These are phyloP conservation scores for Stylophora pistillata DNA, from an alignment of 64 coral and sea anemone genomes.

Conservation along the genomic window DNA sequence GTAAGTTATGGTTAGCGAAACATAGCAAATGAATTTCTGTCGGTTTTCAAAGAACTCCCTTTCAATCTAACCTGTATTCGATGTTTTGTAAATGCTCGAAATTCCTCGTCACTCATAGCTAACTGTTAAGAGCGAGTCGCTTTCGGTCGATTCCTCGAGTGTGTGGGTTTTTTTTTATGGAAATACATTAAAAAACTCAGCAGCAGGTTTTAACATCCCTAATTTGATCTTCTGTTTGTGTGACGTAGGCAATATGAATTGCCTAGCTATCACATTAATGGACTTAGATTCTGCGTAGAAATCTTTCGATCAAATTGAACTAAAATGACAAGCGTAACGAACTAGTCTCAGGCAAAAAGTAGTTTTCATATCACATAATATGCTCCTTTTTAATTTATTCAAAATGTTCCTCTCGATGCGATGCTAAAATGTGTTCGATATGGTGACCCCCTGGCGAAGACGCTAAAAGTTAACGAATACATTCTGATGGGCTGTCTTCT, in stretches of 20 bases:
- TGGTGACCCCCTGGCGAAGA: background rate
- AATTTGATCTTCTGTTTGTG: conserved; percentile 33
- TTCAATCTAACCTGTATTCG: background rate
- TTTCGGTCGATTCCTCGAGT: conserved; percentile 25
- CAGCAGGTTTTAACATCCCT: conserved; percentile 17
- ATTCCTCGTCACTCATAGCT: conserved; percentile 48
- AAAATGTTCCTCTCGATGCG: background rate
- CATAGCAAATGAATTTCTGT: background rate
- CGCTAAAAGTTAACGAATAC: background rate
- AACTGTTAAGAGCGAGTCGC: conserved; percentile 7
- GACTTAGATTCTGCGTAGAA: background rate
- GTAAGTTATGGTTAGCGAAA: background rate
- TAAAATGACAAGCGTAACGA: background rate
- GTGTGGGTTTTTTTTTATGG: background rate
- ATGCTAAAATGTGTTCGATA: background rate
- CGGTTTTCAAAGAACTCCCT: background rate
- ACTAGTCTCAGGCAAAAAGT: background rate
- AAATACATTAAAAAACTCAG: conserved; percentile 20
- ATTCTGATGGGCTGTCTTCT: background rate
- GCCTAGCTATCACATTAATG: conserved; percentile 3
- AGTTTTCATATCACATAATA: background rate
- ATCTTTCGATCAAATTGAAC: background rate
- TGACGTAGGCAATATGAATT: conserved; percentile 25
- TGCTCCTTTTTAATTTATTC: background rate
- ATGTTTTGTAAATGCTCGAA: background rate